Evolutionary conservation across 2,797 vertebrate species (phyloP).

Genomic region (Thalassophryne amazonica): DNA sequence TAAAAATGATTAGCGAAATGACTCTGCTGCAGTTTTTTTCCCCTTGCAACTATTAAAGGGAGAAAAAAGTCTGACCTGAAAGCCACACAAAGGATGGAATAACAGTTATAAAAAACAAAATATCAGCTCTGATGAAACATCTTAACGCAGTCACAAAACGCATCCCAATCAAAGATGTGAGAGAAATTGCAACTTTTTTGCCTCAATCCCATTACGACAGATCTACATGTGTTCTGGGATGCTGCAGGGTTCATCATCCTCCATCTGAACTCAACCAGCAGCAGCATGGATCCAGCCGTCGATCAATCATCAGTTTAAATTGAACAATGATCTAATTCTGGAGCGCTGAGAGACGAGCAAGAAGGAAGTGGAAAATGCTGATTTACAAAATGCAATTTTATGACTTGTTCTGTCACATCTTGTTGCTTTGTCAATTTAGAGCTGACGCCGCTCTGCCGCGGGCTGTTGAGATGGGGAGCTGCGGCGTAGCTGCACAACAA

Average conservation of each 20-base stretch:
- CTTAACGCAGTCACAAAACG: slow-evolving; percentile 25
- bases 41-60: not conserved
- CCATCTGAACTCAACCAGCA: slow-evolving; percentile 52
- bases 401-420: slow-evolving; percentile 73
- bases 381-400: slow-evolving; percentile 76
- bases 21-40: slow-evolving; percentile 12
- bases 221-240: slow-evolving; percentile 44
- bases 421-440: slow-evolving; percentile 76
- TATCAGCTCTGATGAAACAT: slow-evolving; percentile 24
- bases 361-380: slow-evolving; percentile 50
- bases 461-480: slow-evolving; percentile 41
- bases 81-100: slow-evolving; percentile 31
- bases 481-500: slow-evolving; percentile 43
- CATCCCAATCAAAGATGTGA: slow-evolving; percentile 33
- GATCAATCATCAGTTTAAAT: slow-evolving; percentile 69
- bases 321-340: slow-evolving; percentile 69
- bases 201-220: slow-evolving; percentile 12
- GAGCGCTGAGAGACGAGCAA: slow-evolving; percentile 58
- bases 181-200: slow-evolving; percentile 28
- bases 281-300: slow-evolving; percentile 37
- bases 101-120: slow-evolving; percentile 43
- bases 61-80: slow-evolving; percentile 16
- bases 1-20: slow-evolving; percentile 19
- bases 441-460: slow-evolving; percentile 61
- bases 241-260: slow-evolving; percentile 37